phyloP scores from a whole-genome alignment of 2,797 vertebrate genomes.

The Synaphobranchus kaupii region DNA sequence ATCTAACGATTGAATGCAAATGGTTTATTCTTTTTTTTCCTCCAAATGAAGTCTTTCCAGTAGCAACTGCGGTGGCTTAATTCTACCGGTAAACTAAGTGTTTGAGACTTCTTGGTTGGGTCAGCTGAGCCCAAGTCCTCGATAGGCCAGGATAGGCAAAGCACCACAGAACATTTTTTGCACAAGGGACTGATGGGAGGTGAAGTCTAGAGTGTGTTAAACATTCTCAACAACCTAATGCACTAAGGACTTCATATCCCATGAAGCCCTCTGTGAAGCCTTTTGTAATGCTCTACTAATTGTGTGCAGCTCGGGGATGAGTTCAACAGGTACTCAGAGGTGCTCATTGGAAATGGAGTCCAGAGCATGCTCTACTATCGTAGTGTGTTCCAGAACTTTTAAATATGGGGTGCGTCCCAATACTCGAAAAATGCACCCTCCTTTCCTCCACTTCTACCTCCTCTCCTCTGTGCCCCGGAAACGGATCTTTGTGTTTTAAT shows the following conservation, averaged over 20 bases:
- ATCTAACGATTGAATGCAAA: constrained; percentile 44
- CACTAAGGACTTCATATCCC: constrained; percentile 13
- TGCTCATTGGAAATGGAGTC: constrained; percentile 16
- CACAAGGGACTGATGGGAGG: constrained; percentile 9
- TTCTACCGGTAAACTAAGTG: constrained; percentile 28
- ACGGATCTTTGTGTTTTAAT: no score
- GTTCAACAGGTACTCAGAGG: background rate
- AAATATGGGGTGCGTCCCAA: no score
- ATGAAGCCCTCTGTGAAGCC: background rate
- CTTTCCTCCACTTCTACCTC: no score
- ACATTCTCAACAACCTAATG: background rate
- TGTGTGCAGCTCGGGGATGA: background rate
- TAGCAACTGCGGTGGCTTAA: constrained; percentile 64
- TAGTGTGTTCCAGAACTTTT: constrained; percentile 18
- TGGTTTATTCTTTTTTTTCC: constrained; percentile 45
- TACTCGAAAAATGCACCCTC: no score
- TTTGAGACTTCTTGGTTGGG: constrained; percentile 31
- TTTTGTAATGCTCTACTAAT: background rate
- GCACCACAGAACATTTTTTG: constrained; percentile 24
- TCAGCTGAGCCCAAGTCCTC: constrained; percentile 14
- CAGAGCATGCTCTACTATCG: constrained; percentile 33
- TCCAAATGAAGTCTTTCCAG: constrained; percentile 54
- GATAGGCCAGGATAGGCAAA: constrained; percentile 28
- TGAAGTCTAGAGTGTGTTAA: background rate
- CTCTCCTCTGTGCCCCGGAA: no score